These are phyloP conservation scores for Atta cephalotes DNA, from an alignment of 1,140 invertebrate genomes.

Conservation along the genomic window DNA sequence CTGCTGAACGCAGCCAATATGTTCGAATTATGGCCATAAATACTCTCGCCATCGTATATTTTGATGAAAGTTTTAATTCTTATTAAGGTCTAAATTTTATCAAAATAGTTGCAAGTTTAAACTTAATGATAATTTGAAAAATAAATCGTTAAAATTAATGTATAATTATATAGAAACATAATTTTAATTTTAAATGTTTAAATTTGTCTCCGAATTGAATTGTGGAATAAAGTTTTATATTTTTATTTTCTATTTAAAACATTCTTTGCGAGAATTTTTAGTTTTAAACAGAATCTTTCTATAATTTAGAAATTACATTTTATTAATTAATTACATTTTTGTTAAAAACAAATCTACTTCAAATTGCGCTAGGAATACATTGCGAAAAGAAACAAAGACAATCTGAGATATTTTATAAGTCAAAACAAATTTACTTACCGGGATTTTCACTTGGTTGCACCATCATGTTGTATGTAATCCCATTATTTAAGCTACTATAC, in stretches of 20 bases:
- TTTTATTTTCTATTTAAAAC: not conserved
- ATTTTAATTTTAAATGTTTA: not conserved
- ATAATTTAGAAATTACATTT: not conserved
- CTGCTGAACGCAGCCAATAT: too few relatives aligned
- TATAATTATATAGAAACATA: not conserved
- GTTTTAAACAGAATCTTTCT: not conserved
- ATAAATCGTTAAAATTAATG: not conserved
- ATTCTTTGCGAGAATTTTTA: not conserved
- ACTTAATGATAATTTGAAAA: not conserved
- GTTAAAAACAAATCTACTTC: conserved; percentile 20
- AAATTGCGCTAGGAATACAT: not conserved
- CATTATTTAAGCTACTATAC: conserved; percentile 88
- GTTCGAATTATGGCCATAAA: conserved; percentile 61
- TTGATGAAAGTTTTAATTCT: conserved; percentile 36
- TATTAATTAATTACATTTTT: conserved; percentile 4
- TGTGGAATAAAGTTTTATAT: not conserved
- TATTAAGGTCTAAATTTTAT: not conserved
- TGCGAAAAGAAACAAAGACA: not conserved
- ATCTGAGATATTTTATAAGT: not conserved
- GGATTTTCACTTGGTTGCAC: conserved; percentile 88
- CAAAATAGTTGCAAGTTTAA: not conserved
- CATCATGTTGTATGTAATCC: conserved; percentile 88
- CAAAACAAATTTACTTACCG: conserved; percentile 82
- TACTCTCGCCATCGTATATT: conserved; percentile 69
- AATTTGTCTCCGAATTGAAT: not conserved